A percentile compares a stretch with the other conserved stretches of the same genome.
These are phyloP conservation scores for Apogon hyalosoma DNA, from an alignment of 2,797 vertebrate genomes.

Conservation along the genomic window DNA sequence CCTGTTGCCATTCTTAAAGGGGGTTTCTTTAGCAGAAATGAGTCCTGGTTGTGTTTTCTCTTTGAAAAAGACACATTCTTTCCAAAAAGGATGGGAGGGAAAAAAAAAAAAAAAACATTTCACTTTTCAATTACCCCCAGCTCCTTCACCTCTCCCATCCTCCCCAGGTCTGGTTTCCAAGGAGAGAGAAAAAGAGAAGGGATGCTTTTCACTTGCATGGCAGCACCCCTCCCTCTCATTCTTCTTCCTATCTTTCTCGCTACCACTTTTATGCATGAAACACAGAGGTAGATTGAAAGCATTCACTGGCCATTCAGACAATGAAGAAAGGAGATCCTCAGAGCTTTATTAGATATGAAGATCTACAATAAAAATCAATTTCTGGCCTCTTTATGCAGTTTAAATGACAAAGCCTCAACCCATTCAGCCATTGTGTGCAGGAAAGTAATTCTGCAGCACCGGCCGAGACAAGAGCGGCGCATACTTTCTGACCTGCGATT, in stretches of 20 bases:
- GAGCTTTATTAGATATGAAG: constrained; percentile 99
- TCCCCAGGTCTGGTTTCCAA: constrained; percentile 89
- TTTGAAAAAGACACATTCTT: constrained; percentile 81
- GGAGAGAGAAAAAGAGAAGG: constrained; percentile 71
- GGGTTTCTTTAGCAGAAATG: constrained; percentile 60
- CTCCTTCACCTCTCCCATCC: constrained; percentile 83
- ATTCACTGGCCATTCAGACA: constrained; percentile 98
- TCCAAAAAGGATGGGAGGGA: constrained; percentile 57
- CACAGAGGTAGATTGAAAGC: constrained; percentile 99
- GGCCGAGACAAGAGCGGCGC: constrained; percentile 92
- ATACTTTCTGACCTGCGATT: constrained; percentile 96
- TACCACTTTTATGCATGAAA: constrained; percentile 99
- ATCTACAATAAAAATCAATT: constrained; percentile 99
- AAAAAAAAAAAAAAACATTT: constrained; percentile 78
- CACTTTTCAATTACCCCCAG: constrained; percentile 86
- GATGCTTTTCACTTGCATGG: constrained; percentile 77
- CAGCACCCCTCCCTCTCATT: constrained; percentile 76
- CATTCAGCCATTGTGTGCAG: constrained; percentile 98
- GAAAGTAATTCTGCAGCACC: constrained; percentile 98
- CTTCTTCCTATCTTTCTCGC: constrained; percentile 79
- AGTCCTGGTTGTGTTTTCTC: constrained; percentile 76
- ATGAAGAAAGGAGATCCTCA: constrained; percentile 99
- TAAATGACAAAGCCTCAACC: constrained; percentile 99
- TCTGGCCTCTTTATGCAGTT: constrained; percentile 99
- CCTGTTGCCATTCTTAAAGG: constrained; percentile 46